phyloP scores from a whole-genome alignment of 64 coral and sea anemone genomes.

The Montipora sp. region DNA sequence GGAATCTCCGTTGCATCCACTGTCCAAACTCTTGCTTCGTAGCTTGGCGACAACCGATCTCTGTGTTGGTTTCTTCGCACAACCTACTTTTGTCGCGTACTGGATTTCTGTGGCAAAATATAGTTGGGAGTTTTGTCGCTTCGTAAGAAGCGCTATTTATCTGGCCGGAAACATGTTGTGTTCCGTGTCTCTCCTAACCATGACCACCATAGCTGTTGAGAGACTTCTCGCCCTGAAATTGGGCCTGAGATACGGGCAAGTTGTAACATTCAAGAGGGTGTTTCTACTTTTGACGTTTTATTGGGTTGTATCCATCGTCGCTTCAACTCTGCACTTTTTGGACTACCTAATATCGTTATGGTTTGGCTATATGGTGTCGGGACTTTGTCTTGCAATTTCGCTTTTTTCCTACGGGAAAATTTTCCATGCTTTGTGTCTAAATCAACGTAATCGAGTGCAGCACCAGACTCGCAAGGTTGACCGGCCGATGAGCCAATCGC shows the following conservation, averaged over 20 bases:
- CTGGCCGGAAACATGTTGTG: background rate
- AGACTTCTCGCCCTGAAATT: constrained; percentile 4
- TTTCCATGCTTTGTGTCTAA: background rate
- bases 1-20: background rate
- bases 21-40: background rate
- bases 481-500: background rate
- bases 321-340: background rate
- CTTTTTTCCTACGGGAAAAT: background rate
- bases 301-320: background rate
- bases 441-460: background rate
- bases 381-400: background rate
- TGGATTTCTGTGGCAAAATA: background rate
- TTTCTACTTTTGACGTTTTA: background rate
- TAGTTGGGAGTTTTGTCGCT: background rate
- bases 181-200: background rate
- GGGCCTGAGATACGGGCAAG: constrained; percentile 1
- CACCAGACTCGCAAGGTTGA: background rate
- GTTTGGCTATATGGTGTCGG: background rate
- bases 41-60: background rate
- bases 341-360: background rate
- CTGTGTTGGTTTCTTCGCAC: background rate
- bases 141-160: background rate
- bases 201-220: background rate
- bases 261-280: background rate
- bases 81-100: background rate